These are phyloP conservation scores for Drosophila mercatorum DNA, from an alignment of 2,888 invertebrate species.

Conservation along the genomic window DNA sequence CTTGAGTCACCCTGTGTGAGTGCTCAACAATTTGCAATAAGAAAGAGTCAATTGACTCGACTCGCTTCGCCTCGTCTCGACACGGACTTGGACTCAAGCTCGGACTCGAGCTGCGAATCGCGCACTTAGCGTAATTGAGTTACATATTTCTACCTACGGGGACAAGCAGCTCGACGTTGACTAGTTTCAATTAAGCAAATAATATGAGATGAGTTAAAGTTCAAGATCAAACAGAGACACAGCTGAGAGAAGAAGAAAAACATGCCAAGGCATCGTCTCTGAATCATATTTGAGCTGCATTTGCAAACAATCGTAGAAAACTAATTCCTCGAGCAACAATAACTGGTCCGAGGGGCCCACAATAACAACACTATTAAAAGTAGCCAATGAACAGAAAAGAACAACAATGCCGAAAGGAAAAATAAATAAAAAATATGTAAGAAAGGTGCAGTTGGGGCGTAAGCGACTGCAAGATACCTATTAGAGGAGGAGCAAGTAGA, in stretches of 20 bases:
- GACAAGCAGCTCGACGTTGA: constrained; percentile 38
- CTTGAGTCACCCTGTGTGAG: constrained; percentile 17
- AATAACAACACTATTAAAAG: constrained; percentile 77
- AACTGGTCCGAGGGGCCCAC: constrained; percentile 21
- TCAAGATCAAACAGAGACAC: constrained; percentile 57
- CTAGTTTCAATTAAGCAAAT: constrained; percentile 81
- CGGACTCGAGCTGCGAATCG: constrained; percentile 8
- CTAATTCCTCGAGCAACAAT: constrained; percentile 35
- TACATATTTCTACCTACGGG: constrained; percentile 64
- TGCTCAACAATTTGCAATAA: not conserved
- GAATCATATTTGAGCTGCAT: constrained; percentile 41
- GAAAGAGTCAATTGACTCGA: constrained; percentile 43
- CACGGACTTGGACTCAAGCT: constrained; percentile 2
- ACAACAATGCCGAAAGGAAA: constrained; percentile 40
- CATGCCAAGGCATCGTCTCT: constrained; percentile 25
- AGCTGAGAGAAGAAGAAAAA: constrained; percentile 1
- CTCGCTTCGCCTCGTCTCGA: constrained; percentile 1
- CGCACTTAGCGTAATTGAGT: constrained; percentile 59
- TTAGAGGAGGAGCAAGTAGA: no score
- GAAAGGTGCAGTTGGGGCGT: not conserved
- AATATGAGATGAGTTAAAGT: constrained; percentile 79
- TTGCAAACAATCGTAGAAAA: constrained; percentile 33
- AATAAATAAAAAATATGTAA: constrained; percentile 14
- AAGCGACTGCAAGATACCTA: not conserved
- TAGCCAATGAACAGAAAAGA: constrained; percentile 19